phyloP scores from a whole-genome alignment of 2,113 vertebrate species.

The Scartelaos histophorus region DNA sequence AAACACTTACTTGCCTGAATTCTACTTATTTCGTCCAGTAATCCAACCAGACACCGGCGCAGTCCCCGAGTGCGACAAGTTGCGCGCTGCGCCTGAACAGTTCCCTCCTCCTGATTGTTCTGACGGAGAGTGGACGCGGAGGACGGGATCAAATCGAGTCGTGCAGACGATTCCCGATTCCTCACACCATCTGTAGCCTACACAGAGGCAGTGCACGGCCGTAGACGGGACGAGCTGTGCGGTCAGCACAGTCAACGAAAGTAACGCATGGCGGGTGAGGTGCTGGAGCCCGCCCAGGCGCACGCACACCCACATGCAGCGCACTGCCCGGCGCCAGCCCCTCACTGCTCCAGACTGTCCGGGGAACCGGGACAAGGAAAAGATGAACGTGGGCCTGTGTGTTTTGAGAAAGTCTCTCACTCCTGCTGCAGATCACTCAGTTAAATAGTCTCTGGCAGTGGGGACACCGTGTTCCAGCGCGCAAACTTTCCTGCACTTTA shows the following conservation, averaged over 20 bases:
- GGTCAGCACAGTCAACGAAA: slow-evolving; percentile 57
- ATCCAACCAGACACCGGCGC: neutral
- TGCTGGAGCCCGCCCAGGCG: slow-evolving; percentile 47
- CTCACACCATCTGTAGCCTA: slow-evolving; percentile 71
- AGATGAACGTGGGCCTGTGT: neutral
- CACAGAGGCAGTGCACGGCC: slow-evolving; percentile 53
- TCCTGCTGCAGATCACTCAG: neutral
- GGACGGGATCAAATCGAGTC: slow-evolving; percentile 37
- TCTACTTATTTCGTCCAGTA: neutral
- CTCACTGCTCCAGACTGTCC: slow-evolving; percentile 28
- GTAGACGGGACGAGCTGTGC: slow-evolving; percentile 43
- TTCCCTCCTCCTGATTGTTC: neutral
- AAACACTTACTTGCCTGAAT: neutral
- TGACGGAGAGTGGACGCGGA: neutral
- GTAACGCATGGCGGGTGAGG: slow-evolving; percentile 36
- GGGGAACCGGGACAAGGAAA: neutral
- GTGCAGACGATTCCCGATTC: slow-evolving; percentile 70
- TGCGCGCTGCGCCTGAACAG: too few relatives aligned
- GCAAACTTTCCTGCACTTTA: neutral
- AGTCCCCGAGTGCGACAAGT: neutral
- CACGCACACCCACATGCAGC: slow-evolving; percentile 18
- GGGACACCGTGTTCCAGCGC: slow-evolving; percentile 1
- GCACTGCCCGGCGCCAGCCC: slow-evolving; percentile 34
- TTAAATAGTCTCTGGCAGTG: neutral
- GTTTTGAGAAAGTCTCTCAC: slow-evolving; percentile 56